Evolutionary conservation across 92 coral and sea anemone species (phyloP).

Genomic region (Parazoanthus swiftii): DNA sequence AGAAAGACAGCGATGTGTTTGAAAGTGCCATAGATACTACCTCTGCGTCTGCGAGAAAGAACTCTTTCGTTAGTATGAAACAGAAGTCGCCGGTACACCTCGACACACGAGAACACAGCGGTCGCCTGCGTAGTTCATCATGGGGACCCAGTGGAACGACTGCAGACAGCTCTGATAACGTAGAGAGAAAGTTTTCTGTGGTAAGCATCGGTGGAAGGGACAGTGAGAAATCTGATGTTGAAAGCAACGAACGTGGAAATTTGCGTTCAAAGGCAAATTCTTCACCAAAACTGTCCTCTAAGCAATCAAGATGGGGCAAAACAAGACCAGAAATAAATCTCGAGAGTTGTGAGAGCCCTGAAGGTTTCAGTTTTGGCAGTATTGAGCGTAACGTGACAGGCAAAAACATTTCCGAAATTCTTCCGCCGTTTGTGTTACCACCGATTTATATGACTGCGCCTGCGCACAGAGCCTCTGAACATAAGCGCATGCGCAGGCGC

Average conservation of each 20-base stretch:
- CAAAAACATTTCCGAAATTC: conserved; percentile 18
- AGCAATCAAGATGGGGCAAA: not conserved
- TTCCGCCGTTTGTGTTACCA: conserved; percentile 37
- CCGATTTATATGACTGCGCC: conserved; percentile 18
- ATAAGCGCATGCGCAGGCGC: not conserved
- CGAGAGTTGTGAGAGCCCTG: not conserved
- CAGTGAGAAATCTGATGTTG: not conserved
- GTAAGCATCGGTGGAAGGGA: not conserved
- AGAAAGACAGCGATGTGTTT: conserved; percentile 8
- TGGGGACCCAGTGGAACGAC: conserved; percentile 21
- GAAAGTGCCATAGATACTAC: not conserved
- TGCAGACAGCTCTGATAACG: not conserved
- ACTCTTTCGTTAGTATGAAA: not conserved
- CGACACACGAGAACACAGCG: not conserved
- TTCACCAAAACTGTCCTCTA: not conserved
- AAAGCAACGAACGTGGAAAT: not conserved
- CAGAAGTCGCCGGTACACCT: not conserved
- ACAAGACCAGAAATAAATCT: not conserved
- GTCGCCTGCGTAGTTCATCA: conserved; percentile 31
- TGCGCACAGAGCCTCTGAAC: not conserved
- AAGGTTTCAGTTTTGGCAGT: not conserved
- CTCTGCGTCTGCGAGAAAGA: conserved; percentile 7
- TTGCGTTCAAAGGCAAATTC: not conserved
- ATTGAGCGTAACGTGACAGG: not conserved
- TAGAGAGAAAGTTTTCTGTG: not conserved